Percentiles rank a stretch among this genome's conserved stretches.
These are phyloP conservation scores for Homarus gammarus DNA, from an alignment of 2,888 invertebrate species.

Conservation along the genomic window DNA sequence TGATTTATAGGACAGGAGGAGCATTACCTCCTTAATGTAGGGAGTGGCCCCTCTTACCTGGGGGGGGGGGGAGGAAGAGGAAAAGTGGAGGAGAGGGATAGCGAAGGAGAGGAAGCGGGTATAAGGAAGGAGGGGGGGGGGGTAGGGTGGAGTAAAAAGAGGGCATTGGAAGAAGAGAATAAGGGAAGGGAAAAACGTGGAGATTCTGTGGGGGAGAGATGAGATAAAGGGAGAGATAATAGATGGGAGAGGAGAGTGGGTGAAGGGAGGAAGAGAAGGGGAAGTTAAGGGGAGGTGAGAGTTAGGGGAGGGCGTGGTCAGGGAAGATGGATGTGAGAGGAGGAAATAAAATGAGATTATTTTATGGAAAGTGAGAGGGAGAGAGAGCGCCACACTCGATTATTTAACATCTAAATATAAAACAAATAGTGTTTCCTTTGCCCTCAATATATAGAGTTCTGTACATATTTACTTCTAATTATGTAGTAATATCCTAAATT, in stretches of 20 bases:
- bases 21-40: too few relatives aligned
- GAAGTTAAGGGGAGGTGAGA: not conserved
- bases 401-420: too few relatives aligned
- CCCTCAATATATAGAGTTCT: too few relatives aligned
- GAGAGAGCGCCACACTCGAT: too few relatives aligned
- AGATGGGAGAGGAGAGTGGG: not conserved
- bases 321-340: not conserved
- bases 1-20: too few relatives aligned
- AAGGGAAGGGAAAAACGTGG: not conserved
- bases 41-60: too few relatives aligned
- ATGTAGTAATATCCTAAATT: too few relatives aligned
- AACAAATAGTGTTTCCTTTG: too few relatives aligned
- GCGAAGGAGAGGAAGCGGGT: too few relatives aligned
- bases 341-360: not conserved
- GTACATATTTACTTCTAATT: too few relatives aligned
- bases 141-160: not conserved
- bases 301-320: not conserved
- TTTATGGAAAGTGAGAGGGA: not conserved
- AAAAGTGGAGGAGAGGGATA: not conserved
- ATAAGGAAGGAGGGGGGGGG: not conserved
- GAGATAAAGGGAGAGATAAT: not conserved
- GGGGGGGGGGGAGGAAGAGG: not conserved
- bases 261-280: not conserved
- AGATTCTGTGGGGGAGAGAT: too few relatives aligned
- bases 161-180: too few relatives aligned